Base-by-base conservation (phyloP, 2,888 invertebrate genomes). In the Himalopsyche anomala region DNA sequence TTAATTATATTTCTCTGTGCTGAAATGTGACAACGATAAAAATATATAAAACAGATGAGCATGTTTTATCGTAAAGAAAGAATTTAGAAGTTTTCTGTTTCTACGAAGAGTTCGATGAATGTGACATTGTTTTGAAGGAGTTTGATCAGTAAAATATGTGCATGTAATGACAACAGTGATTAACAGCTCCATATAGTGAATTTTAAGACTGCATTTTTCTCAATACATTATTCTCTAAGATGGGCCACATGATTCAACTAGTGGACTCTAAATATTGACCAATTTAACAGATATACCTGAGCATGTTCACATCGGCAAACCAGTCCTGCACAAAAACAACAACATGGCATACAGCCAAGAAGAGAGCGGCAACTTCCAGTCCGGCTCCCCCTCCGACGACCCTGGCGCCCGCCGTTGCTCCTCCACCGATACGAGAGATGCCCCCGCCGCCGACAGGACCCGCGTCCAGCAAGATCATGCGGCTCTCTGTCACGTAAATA, bases 321-420 rank as follows among this genome's bases (percentile, higher is more conserved):
- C 97, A 98, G 91, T 99, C 98, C 90, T 98, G 96, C 0, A 97
- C 96, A 55, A 98, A 94, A 85, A 99, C 93, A 9, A 99, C 93
- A 1, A 98, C 95, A 91, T 99, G 98, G 90, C 98, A 98, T 56
- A 98, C 96, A 4, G 97, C 96, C 92, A 98, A 95, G 83, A 99
- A 91, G 90, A 97, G 97, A 0, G 98, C 95, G 17, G 97, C 94
- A 87, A 97, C 93, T 90, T 98, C 97, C 79, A 98, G 92, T 3
- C 94, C 93, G 0, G 94, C 95, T 62, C 94, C 92, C 89, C 95
- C 95, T 89, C 95, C 93, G 8, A 92, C 91, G 86, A 92, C 92
- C 36, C 93, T 89, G 0, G 92, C 94, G 17, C 93, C 94, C 15
- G 94, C 91, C 2, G 93, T 91, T 91, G 88, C 94, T 90, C 90